Evolutionary conservation across 2,113 vertebrate species (phyloP), one percentile per base, ranked within the genome.

Genomic region (Macroglossus sobrinus): DNA sequence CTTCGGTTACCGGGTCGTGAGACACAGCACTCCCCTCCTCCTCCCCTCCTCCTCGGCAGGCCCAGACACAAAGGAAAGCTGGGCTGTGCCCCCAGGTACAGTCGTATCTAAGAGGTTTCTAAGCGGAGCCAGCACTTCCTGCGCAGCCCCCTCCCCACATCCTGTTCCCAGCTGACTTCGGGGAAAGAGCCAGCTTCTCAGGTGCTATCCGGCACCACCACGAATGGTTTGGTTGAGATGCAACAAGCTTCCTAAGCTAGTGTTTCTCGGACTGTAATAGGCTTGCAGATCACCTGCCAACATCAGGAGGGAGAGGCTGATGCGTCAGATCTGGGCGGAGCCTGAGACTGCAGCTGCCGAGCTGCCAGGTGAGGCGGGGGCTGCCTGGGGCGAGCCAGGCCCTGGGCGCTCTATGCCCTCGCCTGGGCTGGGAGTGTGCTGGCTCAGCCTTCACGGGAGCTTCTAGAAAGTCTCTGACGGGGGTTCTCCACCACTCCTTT

Each of bases 321-420:
- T 24, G n/a, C n/a, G 9, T 53, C 40, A 30, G 19, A 24, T 1
- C 30, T 4, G 30, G 38, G 26, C 6, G 24, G 53, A 28, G 35
- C 22, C 19, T 0, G 84, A 75, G 35, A 3, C 1, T 11, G n/a
- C n/a, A n/a, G n/a, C n/a, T n/a, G n/a, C n/a, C n/a, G n/a, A n/a
- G n/a, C n/a, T n/a, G 74, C 50, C 68, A 4, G 84, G n/a, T 30
- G 38, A 64, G 64, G 40, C 22, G 0, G 19, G n/a, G 72, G n/a
- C 30, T 38, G 21, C 53, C n/a, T 13, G 2, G 33, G 16, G 47
- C 19, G 10, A 19, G 22, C 3, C 0, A 63, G 45, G 40, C 13
- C 35, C 45, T 12, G 0, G 0, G 0, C 0, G 5, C 7, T 38
- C 18, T 0, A 1, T 2, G 19, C 22, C 35, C 61, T 1, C 4